Base-by-base conservation (phyloP, 2,797 vertebrate species). In the Halcyon leucocephala region DNA sequence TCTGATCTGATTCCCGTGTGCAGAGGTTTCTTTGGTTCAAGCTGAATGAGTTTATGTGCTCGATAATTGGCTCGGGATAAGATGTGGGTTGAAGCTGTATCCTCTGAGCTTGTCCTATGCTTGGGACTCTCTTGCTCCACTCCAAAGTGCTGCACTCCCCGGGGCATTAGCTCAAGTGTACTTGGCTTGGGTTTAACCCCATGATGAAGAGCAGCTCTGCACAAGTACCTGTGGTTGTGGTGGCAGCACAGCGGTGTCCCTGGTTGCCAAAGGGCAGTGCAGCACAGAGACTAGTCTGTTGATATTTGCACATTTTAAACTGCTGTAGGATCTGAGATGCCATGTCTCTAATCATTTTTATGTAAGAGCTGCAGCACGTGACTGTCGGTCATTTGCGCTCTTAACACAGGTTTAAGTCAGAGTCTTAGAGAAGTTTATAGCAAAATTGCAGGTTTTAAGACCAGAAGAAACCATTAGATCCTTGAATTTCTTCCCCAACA, bases 1-100 rank as follows among this genome's bases (percentile, higher is more conserved):
- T 86, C 86, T 48, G 61, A 61, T 54, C 57, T 20, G 37, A 25
- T 52, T 93, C 35, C 55, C 0, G 0, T 49, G 21, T 33, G 57
- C 77, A 31, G 65, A 69, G 65, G 61, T 90, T 95, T 77, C 76
- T 83, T 81, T 71, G 49, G 76, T 77, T 93, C 57, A 60, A 73
- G 72, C 20, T 83, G 70, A 90, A 65, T 0, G 10, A 64, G 69
- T 88, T 91, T 35, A 52, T 52, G 41, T 2, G 4, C 52, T 93
- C 0, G 0, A 4, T 83, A 65, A 71, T 80, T 61, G 72, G 44
- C 87, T 65, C 2, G 3, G 74, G 61, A 26, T 49, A 65, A 65
- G 66, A 25, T 41, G 17, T 60, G 60, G 26, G 39, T 67, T n/a
- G 79, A 61, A 83, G 69, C 51, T 49, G 42, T 49, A 35, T 64